Evolutionary conservation across 2,113 vertebrate genomes (phyloP).

Genomic region (Ammodytes dubius): DNA sequence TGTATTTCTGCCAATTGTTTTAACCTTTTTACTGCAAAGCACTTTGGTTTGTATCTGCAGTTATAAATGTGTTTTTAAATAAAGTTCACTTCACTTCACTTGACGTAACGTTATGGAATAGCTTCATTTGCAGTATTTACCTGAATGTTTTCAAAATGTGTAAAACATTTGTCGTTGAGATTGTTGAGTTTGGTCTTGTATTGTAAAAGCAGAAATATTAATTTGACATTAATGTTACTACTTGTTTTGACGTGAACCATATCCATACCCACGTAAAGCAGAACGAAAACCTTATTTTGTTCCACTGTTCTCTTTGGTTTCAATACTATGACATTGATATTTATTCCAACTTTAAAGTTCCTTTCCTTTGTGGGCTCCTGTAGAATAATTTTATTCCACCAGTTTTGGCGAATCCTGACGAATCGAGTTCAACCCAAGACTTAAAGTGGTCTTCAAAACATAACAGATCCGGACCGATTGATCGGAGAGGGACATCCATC

Average conservation of each 20-base stretch:
- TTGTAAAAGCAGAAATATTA: slow-evolving; percentile 22
- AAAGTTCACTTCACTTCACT: too few species aligned
- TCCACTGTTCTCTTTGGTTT: neutral
- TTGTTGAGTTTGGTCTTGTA: slow-evolving; percentile 6
- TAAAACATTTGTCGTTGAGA: slow-evolving; percentile 10
- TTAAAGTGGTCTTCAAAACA: neutral
- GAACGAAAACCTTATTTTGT: neutral
- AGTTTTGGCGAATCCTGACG: neutral
- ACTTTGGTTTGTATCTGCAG: too few species aligned
- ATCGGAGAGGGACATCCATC: slow-evolving; percentile 36
- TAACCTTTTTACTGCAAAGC: too few species aligned
- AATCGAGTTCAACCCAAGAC: neutral
- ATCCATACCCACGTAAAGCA: neutral
- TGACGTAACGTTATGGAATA: neutral
- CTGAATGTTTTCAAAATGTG: slow-evolving; percentile 6
- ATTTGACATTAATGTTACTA: slow-evolving; percentile 11
- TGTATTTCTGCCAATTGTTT: too few species aligned
- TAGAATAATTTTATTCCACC: neutral
- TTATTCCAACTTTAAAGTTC: neutral
- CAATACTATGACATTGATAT: neutral
- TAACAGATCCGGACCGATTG: neutral
- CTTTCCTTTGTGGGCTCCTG: neutral
- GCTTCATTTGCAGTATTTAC: neutral
- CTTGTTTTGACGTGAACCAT: slow-evolving; percentile 1
- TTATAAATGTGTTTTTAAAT: too few species aligned